phyloP scores from a whole-genome alignment of 2,113 vertebrate species.

The Apeltes quadracus region DNA sequence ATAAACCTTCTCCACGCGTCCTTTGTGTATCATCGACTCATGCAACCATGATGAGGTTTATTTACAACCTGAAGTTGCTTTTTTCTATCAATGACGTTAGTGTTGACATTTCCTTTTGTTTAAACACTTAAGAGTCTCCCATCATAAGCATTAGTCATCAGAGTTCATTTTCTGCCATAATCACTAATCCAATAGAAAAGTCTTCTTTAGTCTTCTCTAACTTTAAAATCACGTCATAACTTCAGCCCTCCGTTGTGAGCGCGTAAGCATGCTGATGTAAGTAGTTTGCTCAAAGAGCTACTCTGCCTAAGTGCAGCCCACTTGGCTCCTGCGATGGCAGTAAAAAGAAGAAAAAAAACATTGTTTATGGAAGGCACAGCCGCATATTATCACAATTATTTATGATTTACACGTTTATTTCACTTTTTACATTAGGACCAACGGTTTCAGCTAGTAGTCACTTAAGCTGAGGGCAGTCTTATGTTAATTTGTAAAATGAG shows the following conservation, averaged over 20 bases:
- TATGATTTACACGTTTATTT: background rate
- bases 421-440: background rate
- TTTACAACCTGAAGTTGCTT: background rate
- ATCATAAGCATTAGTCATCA: background rate
- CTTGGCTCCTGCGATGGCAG: background rate
- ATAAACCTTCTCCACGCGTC: background rate
- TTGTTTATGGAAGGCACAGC: background rate
- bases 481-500: conserved; percentile 20
- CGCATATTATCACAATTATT: background rate
- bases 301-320: background rate
- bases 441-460: background rate
- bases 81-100: background rate
- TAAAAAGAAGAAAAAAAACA: background rate
- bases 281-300: background rate
- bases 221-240: no score
- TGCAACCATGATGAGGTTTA: background rate
- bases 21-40: background rate
- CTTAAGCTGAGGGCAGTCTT: background rate
- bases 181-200: no score
- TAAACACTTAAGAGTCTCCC: no score
- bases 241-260: background rate
- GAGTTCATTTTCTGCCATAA: background rate
- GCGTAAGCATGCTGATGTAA: background rate
- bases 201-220: no score
- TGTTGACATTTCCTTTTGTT: no score